Conservation (phyloP, 2,797 vertebrate species). For the Pseudopleuronectes americanus region DNA sequence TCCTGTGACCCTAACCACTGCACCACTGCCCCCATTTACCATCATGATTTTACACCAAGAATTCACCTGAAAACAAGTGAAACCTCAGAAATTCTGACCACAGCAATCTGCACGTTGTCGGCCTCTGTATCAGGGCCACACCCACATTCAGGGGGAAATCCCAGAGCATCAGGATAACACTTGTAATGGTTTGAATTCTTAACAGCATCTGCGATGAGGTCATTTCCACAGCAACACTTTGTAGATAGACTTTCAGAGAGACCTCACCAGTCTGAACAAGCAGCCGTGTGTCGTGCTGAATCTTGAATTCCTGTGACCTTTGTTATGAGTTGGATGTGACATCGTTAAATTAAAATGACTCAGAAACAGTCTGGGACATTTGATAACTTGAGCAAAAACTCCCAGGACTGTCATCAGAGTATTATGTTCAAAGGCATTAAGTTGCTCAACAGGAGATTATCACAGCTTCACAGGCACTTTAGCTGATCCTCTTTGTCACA, state of each 20-base stretch:
- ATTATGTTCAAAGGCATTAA: too few species aligned
- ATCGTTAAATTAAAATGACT: background rate
- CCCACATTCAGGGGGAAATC: background rate
- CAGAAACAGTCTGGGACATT: background rate
- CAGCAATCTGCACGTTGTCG: background rate
- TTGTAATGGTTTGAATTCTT: slow-evolving; percentile 2
- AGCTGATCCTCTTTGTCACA: background rate
- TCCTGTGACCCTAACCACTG: too few species aligned
- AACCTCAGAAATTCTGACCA: background rate
- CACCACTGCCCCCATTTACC: too few species aligned
- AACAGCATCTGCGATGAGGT: background rate
- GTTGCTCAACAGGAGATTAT: background rate
- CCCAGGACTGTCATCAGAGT: too few species aligned
- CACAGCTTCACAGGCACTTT: too few species aligned
- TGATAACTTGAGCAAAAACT: too few species aligned
- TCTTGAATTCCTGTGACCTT: background rate
- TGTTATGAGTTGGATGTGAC: background rate
- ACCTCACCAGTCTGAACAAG: slow-evolving; percentile 4
- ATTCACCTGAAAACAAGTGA: background rate
- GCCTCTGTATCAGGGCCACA: background rate
- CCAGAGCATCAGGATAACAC: background rate
- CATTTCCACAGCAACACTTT: background rate
- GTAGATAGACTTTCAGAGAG: background rate
- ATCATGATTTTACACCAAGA: slow-evolving; percentile 7
- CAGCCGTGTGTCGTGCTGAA: background rate